These are phyloP conservation scores for Macrochelys suwanniensis DNA, from an alignment of 2,797 vertebrate genomes.

Conservation along the genomic window DNA sequence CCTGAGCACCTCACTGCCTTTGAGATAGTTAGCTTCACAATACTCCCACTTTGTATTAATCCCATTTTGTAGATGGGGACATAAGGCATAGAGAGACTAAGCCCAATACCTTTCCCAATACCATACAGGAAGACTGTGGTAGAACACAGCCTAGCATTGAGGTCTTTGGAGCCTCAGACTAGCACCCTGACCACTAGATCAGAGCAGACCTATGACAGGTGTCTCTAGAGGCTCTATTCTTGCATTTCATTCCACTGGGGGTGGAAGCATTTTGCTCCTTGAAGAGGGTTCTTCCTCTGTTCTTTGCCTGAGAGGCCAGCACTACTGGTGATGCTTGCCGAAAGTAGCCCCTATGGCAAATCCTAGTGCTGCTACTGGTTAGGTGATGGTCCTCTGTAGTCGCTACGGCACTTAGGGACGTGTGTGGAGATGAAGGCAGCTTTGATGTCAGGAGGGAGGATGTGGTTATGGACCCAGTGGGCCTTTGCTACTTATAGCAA, in stretches of 20 bases:
- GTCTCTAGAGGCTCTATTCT: too few relatives aligned
- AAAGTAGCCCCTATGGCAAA: not conserved
- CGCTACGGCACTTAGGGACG: not conserved
- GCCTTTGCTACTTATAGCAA: not conserved
- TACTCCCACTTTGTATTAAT: not conserved
- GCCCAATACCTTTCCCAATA: not conserved
- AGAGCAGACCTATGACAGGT: not conserved
- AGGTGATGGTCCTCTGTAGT: not conserved
- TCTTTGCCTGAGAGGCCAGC: not conserved
- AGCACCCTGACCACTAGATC: not conserved
- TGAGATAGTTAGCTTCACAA: not conserved
- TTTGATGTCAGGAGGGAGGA: not conserved
- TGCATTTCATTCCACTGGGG: too few relatives aligned
- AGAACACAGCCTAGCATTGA: not conserved
- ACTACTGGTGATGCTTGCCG: not conserved
- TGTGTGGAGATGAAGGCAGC: not conserved
- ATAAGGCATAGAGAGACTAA: not conserved
- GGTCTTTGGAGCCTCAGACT: not conserved
- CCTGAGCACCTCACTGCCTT: not conserved
- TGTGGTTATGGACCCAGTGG: not conserved
- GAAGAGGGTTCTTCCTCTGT: not conserved
- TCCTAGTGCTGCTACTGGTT: not conserved
- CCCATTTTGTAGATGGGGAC: not conserved
- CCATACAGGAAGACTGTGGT: not conserved
- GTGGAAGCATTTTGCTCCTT: not conserved